These are phyloP conservation scores for Pristionchus maxplancki DNA, from an alignment of 2,888 invertebrate species.

Conservation along the genomic window DNA sequence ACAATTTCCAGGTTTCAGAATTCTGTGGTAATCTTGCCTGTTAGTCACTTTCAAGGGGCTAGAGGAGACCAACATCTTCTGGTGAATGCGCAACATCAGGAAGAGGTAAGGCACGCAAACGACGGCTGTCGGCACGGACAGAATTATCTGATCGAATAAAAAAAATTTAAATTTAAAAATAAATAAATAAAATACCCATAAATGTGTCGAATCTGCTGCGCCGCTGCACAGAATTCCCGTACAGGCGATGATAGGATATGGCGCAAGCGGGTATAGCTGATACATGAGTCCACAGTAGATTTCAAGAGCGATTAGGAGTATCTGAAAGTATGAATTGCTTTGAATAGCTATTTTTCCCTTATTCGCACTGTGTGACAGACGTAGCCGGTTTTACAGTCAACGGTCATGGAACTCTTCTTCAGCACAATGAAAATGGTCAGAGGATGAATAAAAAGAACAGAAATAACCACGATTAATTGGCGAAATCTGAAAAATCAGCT, in stretches of 20 bases:
- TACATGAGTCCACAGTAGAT: background rate
- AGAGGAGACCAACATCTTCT: background rate
- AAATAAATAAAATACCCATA: too few relatives aligned
- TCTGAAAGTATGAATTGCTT: too few relatives aligned
- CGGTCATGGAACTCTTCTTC: background rate
- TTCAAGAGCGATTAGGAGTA: background rate
- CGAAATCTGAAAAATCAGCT: background rate
- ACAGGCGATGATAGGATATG: background rate
- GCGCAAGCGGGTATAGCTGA: background rate
- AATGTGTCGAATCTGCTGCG: background rate
- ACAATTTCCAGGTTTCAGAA: background rate
- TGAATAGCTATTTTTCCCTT: background rate
- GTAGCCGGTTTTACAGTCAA: background rate
- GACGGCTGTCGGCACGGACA: background rate
- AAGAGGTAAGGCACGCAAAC: background rate
- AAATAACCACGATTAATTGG: background rate
- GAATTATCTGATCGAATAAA: background rate
- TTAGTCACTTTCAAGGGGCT: background rate
- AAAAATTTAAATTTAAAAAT: too few relatives aligned
- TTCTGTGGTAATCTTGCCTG: background rate
- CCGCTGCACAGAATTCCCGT: background rate
- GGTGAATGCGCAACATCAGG: background rate
- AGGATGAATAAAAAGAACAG: background rate
- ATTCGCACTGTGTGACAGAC: background rate
- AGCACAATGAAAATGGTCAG: background rate